Conservation (phyloP, 2,888 invertebrate species). For the Yponomeuta sedellus region DNA sequence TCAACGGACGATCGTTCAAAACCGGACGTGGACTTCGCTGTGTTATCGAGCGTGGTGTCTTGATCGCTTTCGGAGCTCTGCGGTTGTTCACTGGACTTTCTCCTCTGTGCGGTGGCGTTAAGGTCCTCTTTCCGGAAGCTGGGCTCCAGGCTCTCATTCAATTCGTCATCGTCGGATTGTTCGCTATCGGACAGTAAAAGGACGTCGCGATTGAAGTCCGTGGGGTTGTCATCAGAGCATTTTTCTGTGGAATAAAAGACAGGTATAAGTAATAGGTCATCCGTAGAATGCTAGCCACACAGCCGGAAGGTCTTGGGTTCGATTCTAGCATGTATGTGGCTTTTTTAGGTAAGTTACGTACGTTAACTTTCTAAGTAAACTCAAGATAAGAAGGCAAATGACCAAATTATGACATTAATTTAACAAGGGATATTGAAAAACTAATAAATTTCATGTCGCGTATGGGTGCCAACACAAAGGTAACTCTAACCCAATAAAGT, state of each 20-base stretch:
- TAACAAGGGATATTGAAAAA: neutral
- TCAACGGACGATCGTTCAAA: constrained; percentile 10
- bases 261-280: too few species aligned
- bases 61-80: neutral
- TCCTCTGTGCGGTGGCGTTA: neutral
- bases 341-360: too few species aligned
- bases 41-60: neutral
- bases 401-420: neutral
- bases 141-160: constrained; percentile 57
- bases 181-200: constrained; percentile 33
- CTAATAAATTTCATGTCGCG: too few species aligned
- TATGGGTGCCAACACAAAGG: too few species aligned
- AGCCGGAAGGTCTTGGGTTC: too few species aligned
- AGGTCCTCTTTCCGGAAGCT: constrained; percentile 47
- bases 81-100: neutral
- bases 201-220: constrained; percentile 30
- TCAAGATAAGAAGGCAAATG: neutral
- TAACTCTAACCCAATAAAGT: too few species aligned
- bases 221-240: constrained; percentile 31
- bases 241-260: constrained; percentile 39
- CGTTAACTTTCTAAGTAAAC: too few species aligned
- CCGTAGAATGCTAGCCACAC: too few species aligned
- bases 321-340: too few species aligned
- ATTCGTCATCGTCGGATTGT: constrained; percentile 34
- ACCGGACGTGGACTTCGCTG: neutral